phyloP scores from a whole-genome alignment of 2,888 invertebrate genomes.

The Eilema sororculum region DNA sequence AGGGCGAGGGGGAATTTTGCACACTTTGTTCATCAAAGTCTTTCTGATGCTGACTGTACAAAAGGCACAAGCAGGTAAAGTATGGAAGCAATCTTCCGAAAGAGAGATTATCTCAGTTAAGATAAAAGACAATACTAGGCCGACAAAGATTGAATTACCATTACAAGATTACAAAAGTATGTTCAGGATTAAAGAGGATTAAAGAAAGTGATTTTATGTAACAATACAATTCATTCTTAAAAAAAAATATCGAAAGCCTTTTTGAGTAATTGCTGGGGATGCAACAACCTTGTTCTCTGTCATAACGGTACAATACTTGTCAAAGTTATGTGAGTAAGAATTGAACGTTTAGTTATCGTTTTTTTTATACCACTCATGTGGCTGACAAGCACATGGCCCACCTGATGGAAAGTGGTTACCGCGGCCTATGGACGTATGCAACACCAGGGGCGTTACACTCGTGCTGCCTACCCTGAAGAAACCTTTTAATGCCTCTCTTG shows the following conservation, averaged over 20 bases:
- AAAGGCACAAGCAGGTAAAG: conserved; percentile 66
- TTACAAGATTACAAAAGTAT: conserved; percentile 69
- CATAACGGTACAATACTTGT: conserved; percentile 16
- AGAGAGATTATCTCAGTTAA: conserved; percentile 67
- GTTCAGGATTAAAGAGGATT: conserved; percentile 53
- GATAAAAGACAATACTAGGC: conserved; percentile 64
- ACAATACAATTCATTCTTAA: conserved; percentile 16
- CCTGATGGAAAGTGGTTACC: no score
- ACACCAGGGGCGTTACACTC: no score
- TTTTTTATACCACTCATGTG: no score
- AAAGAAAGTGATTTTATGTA: conserved; percentile 53
- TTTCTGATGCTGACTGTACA: no score
- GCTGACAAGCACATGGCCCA: no score
- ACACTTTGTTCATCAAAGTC: no score
- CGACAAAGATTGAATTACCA: conserved; percentile 75
- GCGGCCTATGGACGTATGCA: no score
- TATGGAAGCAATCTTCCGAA: conserved; percentile 70
- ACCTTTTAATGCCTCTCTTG: no score
- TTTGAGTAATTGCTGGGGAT: background rate
- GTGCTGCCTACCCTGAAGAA: no score
- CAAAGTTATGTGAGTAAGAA: conserved; percentile 5
- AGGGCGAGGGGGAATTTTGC: no score
- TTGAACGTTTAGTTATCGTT: no score
- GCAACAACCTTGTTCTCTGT: background rate
- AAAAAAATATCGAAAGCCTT: background rate